These are phyloP conservation scores for Trigoniulus corallinus DNA, from an alignment of 1,140 invertebrate species.

Conservation along the genomic window DNA sequence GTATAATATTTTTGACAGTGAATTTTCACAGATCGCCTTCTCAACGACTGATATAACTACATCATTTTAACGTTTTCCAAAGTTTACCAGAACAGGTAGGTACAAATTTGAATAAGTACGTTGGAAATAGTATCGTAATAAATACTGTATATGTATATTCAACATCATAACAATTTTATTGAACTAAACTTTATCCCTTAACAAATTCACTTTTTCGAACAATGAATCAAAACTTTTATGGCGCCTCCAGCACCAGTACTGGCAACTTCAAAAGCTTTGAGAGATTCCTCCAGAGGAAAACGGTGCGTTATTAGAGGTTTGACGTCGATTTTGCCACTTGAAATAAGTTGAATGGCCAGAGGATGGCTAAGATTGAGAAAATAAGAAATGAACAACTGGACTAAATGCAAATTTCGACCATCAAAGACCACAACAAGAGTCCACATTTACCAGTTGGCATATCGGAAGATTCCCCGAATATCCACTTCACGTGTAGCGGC, in stretches of 20 bases:
- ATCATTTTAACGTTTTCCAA: too few species aligned
- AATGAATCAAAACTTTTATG: conserved; percentile 88
- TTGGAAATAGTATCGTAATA: too few species aligned
- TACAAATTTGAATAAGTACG: too few species aligned
- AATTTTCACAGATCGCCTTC: too few species aligned
- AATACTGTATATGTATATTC: not conserved
- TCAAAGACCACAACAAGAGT: not conserved
- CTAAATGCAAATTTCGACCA: not conserved
- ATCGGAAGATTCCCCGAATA: conserved; percentile 78
- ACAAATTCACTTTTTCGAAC: conserved; percentile 19
- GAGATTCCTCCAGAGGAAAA: conserved; percentile 63
- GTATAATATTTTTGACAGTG: too few species aligned
- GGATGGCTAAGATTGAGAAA: conserved; percentile 73
- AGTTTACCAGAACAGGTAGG: too few species aligned
- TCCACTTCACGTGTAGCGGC: conserved; percentile 71
- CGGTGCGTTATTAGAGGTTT: conserved; percentile 82
- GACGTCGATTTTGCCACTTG: conserved; percentile 64
- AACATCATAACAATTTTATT: not conserved
- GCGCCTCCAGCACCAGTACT: conserved; percentile 46
- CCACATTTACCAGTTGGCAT: conserved; percentile 23
- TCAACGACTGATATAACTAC: too few species aligned
- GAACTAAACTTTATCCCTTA: not conserved
- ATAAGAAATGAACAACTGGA: conserved; percentile 13
- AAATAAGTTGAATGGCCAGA: conserved; percentile 63
- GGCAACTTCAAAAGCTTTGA: conserved; percentile 72